Evolutionary conservation across 2,797 vertebrate genomes (phyloP), one percentile per base, ranked within the genome.

Genomic region (Dallia pectoralis): DNA sequence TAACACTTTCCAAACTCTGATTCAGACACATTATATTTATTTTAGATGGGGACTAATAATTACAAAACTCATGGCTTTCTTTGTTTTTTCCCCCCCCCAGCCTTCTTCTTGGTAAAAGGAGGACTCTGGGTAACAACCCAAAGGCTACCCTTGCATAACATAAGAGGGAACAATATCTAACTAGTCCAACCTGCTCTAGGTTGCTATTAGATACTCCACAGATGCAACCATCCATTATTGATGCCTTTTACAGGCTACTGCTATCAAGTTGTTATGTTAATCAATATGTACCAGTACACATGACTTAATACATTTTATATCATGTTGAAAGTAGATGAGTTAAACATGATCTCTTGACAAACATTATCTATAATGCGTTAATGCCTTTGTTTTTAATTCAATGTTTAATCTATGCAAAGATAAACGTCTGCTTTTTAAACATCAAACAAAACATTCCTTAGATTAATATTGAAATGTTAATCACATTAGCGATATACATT

Each of bases 151-250:
- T 72, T 65, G 77, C 76, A 66, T 32, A 81, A 79, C 67, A 64
- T 65, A 27, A 70, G 81, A 83, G 72, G 72, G 74, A 82, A 81
- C 85, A 89, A 78, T 74, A 85, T 68, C 61, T 84, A 82, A 81
- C 71, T 74, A 15, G 70, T 47, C 79, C 89, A 86, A 86, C 85
- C 88, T 91, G 87, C 74, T 77, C 69, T 72, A 30, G 30, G 15
- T 71, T 67, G 1, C 72, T 29, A 62, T 19, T 64, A 32, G 65
- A 44, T 65, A 53, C 81, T 32, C 19, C 59, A 69, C 82, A 73
- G 27, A 77, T 5, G 16, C 67, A 53, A 92, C 72, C 87, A 91
- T 93, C 72, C 87, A 91, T 83, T 84, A 89, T 94, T 92, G 71
- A 93, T 87, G 85, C 49, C 72, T 80, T 87, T 85, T 85, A 80